A percentile compares a stretch with the other conserved stretches of the same genome.
Conservation (phyloP, 2,888 invertebrate genomes). For the Ormia ochracea region DNA sequence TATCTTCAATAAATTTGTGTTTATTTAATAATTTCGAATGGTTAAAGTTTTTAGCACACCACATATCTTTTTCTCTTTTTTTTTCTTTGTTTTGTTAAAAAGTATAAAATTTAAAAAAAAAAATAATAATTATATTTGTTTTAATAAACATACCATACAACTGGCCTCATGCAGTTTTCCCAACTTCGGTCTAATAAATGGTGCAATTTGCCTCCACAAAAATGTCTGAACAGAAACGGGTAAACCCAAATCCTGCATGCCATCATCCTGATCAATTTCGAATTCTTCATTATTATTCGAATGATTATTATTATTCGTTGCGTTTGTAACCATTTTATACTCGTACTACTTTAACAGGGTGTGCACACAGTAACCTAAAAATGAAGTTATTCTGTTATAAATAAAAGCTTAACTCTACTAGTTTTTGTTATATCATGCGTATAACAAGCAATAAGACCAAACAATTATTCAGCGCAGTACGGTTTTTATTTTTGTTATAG, state of each 20-base stretch:
- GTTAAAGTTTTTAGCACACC: conserved; percentile 16
- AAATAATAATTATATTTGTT: background rate
- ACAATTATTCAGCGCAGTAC: too few species aligned
- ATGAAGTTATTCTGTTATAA: too few species aligned
- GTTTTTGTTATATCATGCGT: too few species aligned
- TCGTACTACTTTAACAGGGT: background rate
- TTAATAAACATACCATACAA: conserved; percentile 89
- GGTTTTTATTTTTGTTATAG: too few species aligned
- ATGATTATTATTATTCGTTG: conserved; percentile 69
- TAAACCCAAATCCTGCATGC: conserved; percentile 85
- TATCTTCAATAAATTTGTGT: conserved; percentile 36
- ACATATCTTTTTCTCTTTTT: conserved; percentile 56
- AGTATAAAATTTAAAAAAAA: background rate
- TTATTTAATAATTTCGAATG: conserved; percentile 18
- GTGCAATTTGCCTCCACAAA: conserved; percentile 97
- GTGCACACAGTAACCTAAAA: background rate
- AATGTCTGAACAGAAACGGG: conserved; percentile 98
- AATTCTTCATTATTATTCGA: conserved; percentile 72
- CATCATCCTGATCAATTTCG: conserved; percentile 79
- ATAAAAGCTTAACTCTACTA: too few species aligned
- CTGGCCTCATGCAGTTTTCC: conserved; percentile 98
- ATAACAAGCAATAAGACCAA: too few species aligned
- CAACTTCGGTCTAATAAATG: conserved; percentile 95
- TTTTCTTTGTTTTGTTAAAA: conserved; percentile 28
- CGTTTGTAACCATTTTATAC: conserved; percentile 67